Conservation (phyloP, 30 jellyfish, hydroid and myxozoan genomes). For the Aurelia aurita region DNA sequence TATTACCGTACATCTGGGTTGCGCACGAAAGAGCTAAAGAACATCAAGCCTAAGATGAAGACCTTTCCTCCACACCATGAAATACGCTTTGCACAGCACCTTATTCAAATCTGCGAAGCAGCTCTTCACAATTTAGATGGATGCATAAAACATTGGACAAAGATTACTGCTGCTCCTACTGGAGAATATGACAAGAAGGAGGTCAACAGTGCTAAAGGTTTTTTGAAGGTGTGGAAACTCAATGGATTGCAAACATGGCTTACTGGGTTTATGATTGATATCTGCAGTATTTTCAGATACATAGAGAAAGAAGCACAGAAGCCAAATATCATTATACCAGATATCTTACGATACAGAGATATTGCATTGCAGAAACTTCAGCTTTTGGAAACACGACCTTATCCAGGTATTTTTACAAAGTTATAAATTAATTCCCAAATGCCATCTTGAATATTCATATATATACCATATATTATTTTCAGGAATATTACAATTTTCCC, state of each 20-base stretch:
- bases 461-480: too few relatives aligned
- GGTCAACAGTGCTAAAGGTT: conserved; percentile 12
- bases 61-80: conserved; percentile 56
- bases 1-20: conserved; percentile 42
- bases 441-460: too few relatives aligned
- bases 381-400: conserved; percentile 7
- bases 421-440: too few relatives aligned
- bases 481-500: too few relatives aligned
- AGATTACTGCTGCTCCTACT: conserved; percentile 11
- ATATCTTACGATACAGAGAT: conserved; percentile 47
- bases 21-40: conserved; percentile 49
- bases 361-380: conserved; percentile 40
- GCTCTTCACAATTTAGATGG: conserved; percentile 40
- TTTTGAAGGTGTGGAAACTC: conserved; percentile 3
- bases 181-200: conserved; percentile 40
- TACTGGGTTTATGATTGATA: conserved; percentile 45
- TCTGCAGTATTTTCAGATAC: conserved; percentile 43
- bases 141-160: conserved; percentile 15
- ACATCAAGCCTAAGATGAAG: conserved; percentile 26
- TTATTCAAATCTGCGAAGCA: conserved; percentile 30
- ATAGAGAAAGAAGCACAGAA: conserved; percentile 32
- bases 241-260: conserved; percentile 35
- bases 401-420: too few relatives aligned
- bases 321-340: conserved; percentile 29
- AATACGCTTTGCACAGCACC: conserved; percentile 40